Evolutionary conservation across 2,113 vertebrate genomes (phyloP), one percentile per base, ranked within the genome.

Genomic region (Ophiodon elongatus): DNA sequence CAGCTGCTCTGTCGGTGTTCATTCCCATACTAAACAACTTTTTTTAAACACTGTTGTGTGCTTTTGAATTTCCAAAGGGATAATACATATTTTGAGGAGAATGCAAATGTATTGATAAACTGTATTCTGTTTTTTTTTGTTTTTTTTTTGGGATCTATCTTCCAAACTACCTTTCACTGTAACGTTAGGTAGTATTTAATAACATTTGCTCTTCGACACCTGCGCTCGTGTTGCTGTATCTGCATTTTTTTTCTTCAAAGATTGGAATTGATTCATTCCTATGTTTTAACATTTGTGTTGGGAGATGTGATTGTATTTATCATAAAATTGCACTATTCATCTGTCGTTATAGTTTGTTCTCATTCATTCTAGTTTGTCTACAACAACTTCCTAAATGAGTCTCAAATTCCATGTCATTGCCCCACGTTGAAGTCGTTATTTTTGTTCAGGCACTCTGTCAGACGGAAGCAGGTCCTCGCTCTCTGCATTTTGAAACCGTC

Each of bases 241-340:
- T 87, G 82, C 60, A n/a, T 85, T 50, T 54, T 73, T 73, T 31
- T 50, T 27, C 71, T 50, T 60, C 14, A 54, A 60, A 84, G 8
- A 65, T 75, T 86, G 73, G 60, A 70, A 86, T 74, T 66, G 23
- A 82, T 79, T 87, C 66, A 88, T 92, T 91, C 83, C 87, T 4
- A 54, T 86, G 70, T 79, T 91, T 75, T 83, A 90, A 88, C 73
- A 72, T 75, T 84, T 87, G 76, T 93, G 69, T 83, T 77, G 62
- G 83, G 82, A 87, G 76, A 89, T 74, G 88, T 91, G 76, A 86
- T 86, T 89, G 91, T 87, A 89, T 90, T 90, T 60, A 92, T 91
- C 88, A 93, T 94, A 91, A 94, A 93, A 85, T 92, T 93, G 91
- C 91, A 93, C 89, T 92, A 93, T 88, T 91, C 80, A 83, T 88